Evolutionary conservation across 2,888 invertebrate species (phyloP).

Genomic region (Machimus rusticus): DNA sequence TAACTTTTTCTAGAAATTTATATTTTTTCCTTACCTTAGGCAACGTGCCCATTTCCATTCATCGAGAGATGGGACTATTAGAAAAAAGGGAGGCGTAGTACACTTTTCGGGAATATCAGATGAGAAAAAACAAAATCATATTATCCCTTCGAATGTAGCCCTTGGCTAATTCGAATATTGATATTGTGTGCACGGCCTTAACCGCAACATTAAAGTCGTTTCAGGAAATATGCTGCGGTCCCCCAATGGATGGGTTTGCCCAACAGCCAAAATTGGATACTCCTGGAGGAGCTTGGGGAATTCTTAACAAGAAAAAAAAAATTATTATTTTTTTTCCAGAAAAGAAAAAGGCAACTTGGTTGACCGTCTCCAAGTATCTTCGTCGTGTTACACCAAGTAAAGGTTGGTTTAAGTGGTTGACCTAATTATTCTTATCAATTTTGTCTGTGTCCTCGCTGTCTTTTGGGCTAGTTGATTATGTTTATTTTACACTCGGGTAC

Average conservation of each 20-base stretch:
- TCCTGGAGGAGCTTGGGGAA: neutral
- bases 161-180: conserved; percentile 27
- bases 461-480: neutral
- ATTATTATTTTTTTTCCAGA: neutral
- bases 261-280: neutral
- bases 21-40: conserved; percentile 21
- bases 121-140: conserved; percentile 20
- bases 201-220: conserved; percentile 2
- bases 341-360: neutral
- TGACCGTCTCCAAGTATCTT: neutral
- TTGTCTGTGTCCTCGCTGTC: neutral
- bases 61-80: neutral
- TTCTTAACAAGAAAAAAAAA: neutral
- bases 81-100: neutral
- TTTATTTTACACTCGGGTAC: neutral
- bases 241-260: neutral
- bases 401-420: neutral
- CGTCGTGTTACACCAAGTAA: neutral
- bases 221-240: conserved; percentile 3
- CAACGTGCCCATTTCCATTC: conserved; percentile 15
- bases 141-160: conserved; percentile 22
- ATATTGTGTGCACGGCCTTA: conserved; percentile 12
- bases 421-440: neutral
- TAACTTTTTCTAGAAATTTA: conserved; percentile 28
- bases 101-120: conserved; percentile 13